phyloP scores from a whole-genome alignment of 1,140 invertebrate genomes.

The Drosophila bifasciata region DNA sequence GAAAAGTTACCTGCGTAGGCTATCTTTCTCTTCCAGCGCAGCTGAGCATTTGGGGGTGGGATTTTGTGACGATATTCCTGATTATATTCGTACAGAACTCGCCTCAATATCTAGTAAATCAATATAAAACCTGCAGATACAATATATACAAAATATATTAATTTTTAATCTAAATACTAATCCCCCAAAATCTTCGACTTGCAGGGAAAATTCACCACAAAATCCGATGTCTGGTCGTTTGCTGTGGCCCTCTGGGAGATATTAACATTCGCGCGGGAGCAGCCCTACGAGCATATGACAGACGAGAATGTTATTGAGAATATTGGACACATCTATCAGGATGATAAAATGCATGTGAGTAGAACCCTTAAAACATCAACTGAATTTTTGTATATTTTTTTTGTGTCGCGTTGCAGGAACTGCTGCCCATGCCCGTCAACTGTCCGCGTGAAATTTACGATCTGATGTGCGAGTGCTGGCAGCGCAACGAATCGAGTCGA shows the following conservation, averaged over 20 bases:
- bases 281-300: conserved; percentile 91
- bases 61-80: too few relatives aligned
- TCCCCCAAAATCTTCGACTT: conserved; percentile 51
- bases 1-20: too few relatives aligned
- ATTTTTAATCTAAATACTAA: too few relatives aligned
- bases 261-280: conserved; percentile 92
- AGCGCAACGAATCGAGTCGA: conserved; percentile 91
- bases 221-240: conserved; percentile 95
- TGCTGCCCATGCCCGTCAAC: conserved; percentile 90
- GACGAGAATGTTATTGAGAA: conserved; percentile 93
- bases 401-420: conserved; percentile 84
- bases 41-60: too few relatives aligned
- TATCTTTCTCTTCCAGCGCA: too few relatives aligned
- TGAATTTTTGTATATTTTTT: not conserved
- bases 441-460: conserved; percentile 96
- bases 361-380: not conserved
- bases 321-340: conserved; percentile 89
- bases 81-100: too few relatives aligned
- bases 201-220: conserved; percentile 92
- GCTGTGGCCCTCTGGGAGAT: conserved; percentile 96
- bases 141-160: too few relatives aligned
- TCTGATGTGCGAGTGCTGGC: conserved; percentile 97
- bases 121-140: too few relatives aligned
- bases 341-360: conserved; percentile 85
- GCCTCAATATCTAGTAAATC: too few relatives aligned